These are phyloP conservation scores for Keiferia lycopersicella DNA, from an alignment of 2,888 invertebrate genomes.

Conservation along the genomic window DNA sequence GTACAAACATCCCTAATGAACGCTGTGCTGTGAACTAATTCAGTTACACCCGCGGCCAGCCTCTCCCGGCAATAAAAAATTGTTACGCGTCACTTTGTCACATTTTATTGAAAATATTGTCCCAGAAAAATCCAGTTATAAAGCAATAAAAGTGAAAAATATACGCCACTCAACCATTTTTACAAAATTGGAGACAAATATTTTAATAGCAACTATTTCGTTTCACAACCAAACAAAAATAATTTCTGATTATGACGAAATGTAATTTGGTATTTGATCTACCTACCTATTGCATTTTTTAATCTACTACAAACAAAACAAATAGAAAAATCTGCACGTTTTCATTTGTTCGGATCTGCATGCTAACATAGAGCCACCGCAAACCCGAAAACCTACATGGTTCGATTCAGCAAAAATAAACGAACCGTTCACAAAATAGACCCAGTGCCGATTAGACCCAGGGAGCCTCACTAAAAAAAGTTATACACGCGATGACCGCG, in stretches of 20 bases:
- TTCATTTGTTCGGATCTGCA: conserved; percentile 59
- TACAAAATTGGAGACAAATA: not conserved
- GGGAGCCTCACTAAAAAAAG: too few species aligned
- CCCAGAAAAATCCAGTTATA: conserved; percentile 2
- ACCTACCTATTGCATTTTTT: not conserved
- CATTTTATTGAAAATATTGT: conserved; percentile 18
- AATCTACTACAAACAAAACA: conserved; percentile 7
- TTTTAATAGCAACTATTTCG: conserved; percentile 5
- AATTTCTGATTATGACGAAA: not conserved
- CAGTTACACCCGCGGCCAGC: conserved; percentile 24
- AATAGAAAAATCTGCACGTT: conserved; percentile 45
- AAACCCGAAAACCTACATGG: conserved; percentile 77
- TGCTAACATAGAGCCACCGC: conserved; percentile 64
- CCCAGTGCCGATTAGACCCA: too few species aligned
- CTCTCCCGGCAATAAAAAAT: conserved; percentile 12
- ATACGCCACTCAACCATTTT: not conserved
- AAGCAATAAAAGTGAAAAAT: conserved; percentile 14
- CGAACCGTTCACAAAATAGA: not conserved
- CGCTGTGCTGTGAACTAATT: conserved; percentile 21
- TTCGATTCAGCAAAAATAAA: conserved; percentile 69
- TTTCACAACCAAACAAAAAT: not conserved
- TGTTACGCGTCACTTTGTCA: conserved; percentile 10
- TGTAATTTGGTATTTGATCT: not conserved
- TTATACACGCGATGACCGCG: too few species aligned
- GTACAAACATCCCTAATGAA: conserved; percentile 27